Evolutionary conservation across 1,140 invertebrate genomes (phyloP).

Genomic region (Hormaphis cornu): DNA sequence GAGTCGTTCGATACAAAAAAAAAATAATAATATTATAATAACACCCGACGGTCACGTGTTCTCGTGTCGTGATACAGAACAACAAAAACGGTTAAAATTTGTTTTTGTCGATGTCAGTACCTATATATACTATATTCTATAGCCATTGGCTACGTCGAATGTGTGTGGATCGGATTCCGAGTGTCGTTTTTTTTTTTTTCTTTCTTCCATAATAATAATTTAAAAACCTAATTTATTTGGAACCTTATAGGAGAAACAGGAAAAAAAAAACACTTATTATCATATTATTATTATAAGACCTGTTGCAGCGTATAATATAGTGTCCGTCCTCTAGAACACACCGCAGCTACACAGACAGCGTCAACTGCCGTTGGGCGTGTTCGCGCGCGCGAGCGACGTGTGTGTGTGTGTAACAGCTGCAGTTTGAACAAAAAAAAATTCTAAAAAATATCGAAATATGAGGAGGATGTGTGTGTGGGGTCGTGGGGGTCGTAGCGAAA

Average conservation of each 20-base stretch:
- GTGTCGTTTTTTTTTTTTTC: background rate
- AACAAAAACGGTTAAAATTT: background rate
- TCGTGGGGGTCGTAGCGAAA: too few species aligned
- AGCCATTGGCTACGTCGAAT: background rate
- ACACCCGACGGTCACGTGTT: background rate
- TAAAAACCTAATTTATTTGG: constrained; percentile 22
- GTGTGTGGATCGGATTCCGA: constrained; percentile 2
- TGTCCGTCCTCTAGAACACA: too few species aligned
- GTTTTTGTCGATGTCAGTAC: background rate
- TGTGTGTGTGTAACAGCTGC: background rate
- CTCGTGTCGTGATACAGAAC: background rate
- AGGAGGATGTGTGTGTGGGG: too few species aligned
- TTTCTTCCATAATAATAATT: constrained; percentile 9
- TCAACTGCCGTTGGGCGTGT: constrained; percentile 5
- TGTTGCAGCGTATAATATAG: too few species aligned
- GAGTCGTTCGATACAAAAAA: constrained; percentile 1
- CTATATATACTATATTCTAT: background rate
- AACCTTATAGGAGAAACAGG: background rate
- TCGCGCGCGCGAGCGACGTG: background rate
- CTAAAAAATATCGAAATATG: background rate
- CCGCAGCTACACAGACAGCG: too few species aligned
- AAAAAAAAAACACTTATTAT: background rate
- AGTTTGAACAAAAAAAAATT: background rate
- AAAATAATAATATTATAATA: background rate
- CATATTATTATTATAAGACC: too few species aligned